Evolutionary conservation across 2,113 vertebrate genomes (phyloP), one percentile per base, ranked within the genome.

Genomic region (Labeo catla): DNA sequence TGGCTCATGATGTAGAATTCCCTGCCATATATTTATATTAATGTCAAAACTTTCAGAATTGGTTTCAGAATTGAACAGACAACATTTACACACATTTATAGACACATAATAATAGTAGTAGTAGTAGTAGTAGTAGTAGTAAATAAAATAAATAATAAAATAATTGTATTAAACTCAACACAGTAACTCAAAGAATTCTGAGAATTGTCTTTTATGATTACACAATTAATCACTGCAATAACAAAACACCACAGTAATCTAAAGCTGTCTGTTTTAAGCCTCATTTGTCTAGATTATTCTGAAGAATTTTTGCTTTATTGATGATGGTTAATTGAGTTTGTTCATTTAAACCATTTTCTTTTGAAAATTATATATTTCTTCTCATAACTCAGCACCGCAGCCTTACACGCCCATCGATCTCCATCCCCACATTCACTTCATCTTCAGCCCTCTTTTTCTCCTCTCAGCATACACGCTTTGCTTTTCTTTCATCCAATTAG

Each of bases 311-410:
- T 94, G 93, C 93, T 94, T 94, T 93, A 92, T 93, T 87, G 92
- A 89, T 84, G 78, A 86, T 84, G 61, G 88, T 91, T 94, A 94
- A 94, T 94, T 94, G 93, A 93, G 91, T 94, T 92, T 90, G 93
- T 88, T 89, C 84, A 92, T 93, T 93, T 89, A 91, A 28, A 86
- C 86, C 89, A 28, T 89, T 88, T 87, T 87, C 52, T 88, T 89
- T 88, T 86, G 87, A 90, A 92, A 91, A 93, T 93, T 91, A 93
- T 92, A 92, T 90, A 90, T 91, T 93, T 93, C 90, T 91, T 90
- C 91, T 92, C 49, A 52, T 77, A 54, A 54, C 47, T 54, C 12
- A 52, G 23, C 12, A 54, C 49, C 1, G 10, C 45, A 50, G 73
- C 45, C 73, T 76, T n/a, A 28, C n/a, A 50, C 47, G 1, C 73